Evolutionary conservation across 2,888 invertebrate genomes (phyloP).

Genomic region (Branchellion lobata): DNA sequence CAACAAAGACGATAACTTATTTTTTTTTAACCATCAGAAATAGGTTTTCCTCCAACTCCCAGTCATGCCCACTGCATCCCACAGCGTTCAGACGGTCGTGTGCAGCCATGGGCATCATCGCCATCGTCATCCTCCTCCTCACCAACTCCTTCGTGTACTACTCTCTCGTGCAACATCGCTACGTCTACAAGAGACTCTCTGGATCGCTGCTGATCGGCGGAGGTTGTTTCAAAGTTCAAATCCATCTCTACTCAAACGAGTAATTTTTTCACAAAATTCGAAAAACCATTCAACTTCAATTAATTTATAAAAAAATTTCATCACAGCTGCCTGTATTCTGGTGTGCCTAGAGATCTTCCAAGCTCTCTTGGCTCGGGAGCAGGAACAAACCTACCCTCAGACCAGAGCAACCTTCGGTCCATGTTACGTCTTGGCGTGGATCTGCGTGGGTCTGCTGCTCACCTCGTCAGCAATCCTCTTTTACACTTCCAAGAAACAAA

Average conservation of each 20-base stretch:
- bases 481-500: constrained; percentile 79
- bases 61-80: no score
- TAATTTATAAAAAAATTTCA: no score
- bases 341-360: constrained; percentile 80
- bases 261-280: no score
- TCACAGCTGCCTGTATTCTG: constrained; percentile 74
- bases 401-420: constrained; percentile 72
- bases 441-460: constrained; percentile 73
- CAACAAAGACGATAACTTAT: no score
- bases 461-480: constrained; percentile 74
- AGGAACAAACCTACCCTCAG: constrained; percentile 70
- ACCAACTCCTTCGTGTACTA: constrained; percentile 79
- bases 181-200: constrained; percentile 83
- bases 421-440: constrained; percentile 68
- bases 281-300: no score
- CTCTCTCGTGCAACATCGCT: constrained; percentile 78
- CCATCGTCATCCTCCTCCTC: constrained; percentile 77
- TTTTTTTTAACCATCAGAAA: no score
- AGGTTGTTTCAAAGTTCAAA: constrained; percentile 29
- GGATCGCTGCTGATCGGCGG: constrained; percentile 68
- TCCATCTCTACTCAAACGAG: not conserved
- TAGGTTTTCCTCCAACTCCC: no score
- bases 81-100: constrained; percentile 77
- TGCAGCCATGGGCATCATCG: constrained; percentile 80
- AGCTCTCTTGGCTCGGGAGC: constrained; percentile 73